Percentiles rank a stretch among this genome's conserved stretches.
phyloP scores from a whole-genome alignment of 2,888 invertebrate genomes.

The Agrochola circellaris region DNA sequence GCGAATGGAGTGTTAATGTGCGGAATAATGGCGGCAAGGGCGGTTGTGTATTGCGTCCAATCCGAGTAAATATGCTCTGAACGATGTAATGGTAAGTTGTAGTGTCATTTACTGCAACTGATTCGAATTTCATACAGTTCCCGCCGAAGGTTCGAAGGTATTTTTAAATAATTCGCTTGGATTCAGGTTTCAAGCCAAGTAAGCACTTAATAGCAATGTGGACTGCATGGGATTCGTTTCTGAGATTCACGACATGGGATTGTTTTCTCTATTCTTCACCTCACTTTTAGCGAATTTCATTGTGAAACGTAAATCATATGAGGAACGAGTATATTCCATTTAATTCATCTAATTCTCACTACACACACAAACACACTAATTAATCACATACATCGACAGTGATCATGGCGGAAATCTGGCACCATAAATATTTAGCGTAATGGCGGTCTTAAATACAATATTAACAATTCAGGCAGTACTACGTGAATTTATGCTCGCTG shows the following conservation, averaged over 20 bases:
- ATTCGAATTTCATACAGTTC: slow-evolving; percentile 19
- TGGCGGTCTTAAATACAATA: slow-evolving; percentile 61
- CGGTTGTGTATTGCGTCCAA: slow-evolving; percentile 31
- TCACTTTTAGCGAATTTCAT: background rate
- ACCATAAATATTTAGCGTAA: slow-evolving; percentile 62
- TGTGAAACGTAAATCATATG: background rate
- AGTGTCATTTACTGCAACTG: slow-evolving; percentile 21
- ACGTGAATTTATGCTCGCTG: slow-evolving; percentile 54
- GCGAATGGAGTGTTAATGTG: slow-evolving; percentile 51
- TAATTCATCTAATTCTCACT: background rate
- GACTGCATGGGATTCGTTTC: background rate
- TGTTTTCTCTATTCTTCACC: background rate
- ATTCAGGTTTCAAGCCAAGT: background rate
- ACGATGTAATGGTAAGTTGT: slow-evolving; percentile 37
- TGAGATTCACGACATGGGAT: background rate
- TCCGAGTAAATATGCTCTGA: slow-evolving; percentile 42
- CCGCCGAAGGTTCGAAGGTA: background rate
- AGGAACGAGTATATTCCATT: background rate
- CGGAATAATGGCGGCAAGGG: slow-evolving; percentile 32
- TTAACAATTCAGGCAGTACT: slow-evolving; percentile 65
- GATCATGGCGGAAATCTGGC: slow-evolving; percentile 55
- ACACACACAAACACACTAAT: background rate
- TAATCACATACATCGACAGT: slow-evolving; percentile 48
- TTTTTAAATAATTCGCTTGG: background rate
- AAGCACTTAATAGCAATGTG: background rate